phyloP scores from a whole-genome alignment of 1,140 invertebrate genomes.

The Galleria mellonella region DNA sequence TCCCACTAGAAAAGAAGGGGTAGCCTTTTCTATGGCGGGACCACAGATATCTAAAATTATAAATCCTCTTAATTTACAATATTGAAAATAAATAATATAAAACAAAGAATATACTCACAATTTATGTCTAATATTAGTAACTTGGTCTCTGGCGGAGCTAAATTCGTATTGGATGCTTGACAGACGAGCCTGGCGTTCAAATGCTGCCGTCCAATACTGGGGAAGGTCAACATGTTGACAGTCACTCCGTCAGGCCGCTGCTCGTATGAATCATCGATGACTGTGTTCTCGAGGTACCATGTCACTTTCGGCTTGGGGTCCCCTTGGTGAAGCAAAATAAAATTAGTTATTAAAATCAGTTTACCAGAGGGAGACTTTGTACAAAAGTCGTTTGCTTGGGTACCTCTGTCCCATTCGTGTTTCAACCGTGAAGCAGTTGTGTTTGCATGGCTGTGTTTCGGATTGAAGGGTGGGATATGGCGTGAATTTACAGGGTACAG shows the following conservation, averaged over 20 bases:
- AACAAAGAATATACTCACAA: conserved; percentile 4
- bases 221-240: conserved; percentile 85
- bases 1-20: too few relatives aligned
- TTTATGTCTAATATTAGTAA: conserved; percentile 87
- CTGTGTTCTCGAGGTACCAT: conserved; percentile 88
- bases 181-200: conserved; percentile 86
- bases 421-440: too few relatives aligned
- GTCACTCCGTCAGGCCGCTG: conserved; percentile 80
- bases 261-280: conserved; percentile 88
- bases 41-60: too few relatives aligned
- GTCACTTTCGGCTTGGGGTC: conserved; percentile 84
- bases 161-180: conserved; percentile 90
- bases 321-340: conserved; percentile 68
- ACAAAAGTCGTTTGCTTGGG: too few relatives aligned
- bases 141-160: conserved; percentile 82
- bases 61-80: too few relatives aligned
- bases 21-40: too few relatives aligned
- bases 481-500: too few relatives aligned
- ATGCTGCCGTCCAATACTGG: conserved; percentile 84
- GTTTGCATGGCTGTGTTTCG: too few relatives aligned
- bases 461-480: too few relatives aligned
- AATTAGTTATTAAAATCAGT: too few relatives aligned
- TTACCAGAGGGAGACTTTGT: too few relatives aligned
- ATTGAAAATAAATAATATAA: not conserved
- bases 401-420: too few relatives aligned